phyloP scores from a whole-genome alignment of 1,140 invertebrate species.

The Formica selysi region DNA sequence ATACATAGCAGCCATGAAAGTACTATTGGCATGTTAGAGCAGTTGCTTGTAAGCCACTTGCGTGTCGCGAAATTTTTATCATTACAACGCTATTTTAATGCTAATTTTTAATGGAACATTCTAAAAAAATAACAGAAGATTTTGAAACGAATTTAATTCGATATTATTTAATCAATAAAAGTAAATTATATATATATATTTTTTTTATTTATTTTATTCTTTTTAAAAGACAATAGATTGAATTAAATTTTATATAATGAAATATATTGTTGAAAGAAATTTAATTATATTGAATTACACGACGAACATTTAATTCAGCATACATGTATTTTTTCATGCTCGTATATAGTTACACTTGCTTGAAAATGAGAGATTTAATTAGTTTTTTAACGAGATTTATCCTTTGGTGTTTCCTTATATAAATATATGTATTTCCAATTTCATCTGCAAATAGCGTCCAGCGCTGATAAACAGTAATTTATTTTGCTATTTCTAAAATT shows the following conservation, averaged over 20 bases:
- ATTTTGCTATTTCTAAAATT: constrained; percentile 7
- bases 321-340: not conserved
- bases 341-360: not conserved
- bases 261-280: constrained; percentile 4
- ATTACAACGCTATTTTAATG: not conserved
- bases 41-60: constrained; percentile 7
- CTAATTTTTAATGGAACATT: not conserved
- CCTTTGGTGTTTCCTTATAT: not conserved
- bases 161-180: not conserved
- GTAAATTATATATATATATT: not conserved
- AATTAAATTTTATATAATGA: constrained; percentile 1
- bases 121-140: not conserved
- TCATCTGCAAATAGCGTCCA: constrained; percentile 4
- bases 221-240: not conserved
- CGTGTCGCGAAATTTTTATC: constrained; percentile 28
- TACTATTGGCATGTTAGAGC: constrained; percentile 4
- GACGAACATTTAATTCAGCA: no score
- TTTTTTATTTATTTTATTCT: constrained; percentile 4
- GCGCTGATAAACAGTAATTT: constrained; percentile 17
- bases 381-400: not conserved
- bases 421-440: not conserved
- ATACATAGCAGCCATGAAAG: constrained; percentile 3
- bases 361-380: constrained; percentile 16
- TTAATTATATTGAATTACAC: constrained; percentile 15
- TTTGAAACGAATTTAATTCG: not conserved